These are phyloP conservation scores for Okamejei kenojei DNA, from an alignment of 2,797 vertebrate species.

Conservation along the genomic window DNA sequence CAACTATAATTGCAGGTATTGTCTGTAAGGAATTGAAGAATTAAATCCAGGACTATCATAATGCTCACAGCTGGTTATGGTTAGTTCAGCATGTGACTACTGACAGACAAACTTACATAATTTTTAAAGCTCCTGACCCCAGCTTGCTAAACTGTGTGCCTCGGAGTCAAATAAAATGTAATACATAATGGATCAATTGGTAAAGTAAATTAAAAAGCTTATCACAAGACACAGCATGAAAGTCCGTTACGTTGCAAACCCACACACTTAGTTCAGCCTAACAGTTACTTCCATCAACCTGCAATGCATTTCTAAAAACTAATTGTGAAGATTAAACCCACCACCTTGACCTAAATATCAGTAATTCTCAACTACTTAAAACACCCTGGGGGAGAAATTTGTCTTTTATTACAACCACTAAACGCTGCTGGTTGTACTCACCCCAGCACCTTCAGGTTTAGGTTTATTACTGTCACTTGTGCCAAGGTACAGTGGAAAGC, in stretches of 20 bases:
- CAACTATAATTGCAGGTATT: background rate
- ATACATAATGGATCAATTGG: background rate
- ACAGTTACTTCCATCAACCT: background rate
- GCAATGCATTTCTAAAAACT: background rate
- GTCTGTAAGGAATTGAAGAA: background rate
- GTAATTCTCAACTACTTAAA: background rate
- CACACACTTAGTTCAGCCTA: background rate
- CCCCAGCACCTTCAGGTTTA: too few relatives aligned
- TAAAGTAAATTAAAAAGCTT: background rate
- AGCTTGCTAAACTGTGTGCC: conserved; percentile 18
- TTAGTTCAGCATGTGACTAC: background rate
- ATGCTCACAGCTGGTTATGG: conserved; percentile 2
- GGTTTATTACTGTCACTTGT: too few relatives aligned
- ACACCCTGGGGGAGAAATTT: background rate
- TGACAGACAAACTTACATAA: background rate
- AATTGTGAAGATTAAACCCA: background rate
- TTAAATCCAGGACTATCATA: conserved; percentile 10
- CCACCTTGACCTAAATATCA: background rate
- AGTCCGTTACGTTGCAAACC: background rate
- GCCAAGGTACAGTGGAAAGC: too few relatives aligned
- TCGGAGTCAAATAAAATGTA: conserved; percentile 13
- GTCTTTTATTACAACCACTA: too few relatives aligned
- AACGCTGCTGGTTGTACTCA: too few relatives aligned
- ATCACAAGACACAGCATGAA: background rate
- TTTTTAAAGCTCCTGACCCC: conserved; percentile 21